These are phyloP conservation scores for Myripristis jacobus DNA, from an alignment of 2,797 vertebrate genomes.

Conservation along the genomic window DNA sequence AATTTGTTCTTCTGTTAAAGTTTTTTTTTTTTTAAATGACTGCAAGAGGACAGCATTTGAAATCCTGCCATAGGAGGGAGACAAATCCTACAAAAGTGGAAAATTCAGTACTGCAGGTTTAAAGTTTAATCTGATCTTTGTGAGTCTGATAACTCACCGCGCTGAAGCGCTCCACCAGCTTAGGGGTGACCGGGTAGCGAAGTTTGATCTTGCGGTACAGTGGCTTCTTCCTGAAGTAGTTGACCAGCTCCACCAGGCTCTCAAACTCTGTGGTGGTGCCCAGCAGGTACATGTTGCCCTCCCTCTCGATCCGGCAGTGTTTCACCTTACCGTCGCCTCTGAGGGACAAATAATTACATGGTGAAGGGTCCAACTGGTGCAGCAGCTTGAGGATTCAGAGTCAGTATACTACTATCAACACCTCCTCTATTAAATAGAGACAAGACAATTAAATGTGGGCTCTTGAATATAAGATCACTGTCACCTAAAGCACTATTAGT, in stretches of 20 bases:
- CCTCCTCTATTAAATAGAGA: too few relatives aligned
- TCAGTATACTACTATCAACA: not conserved
- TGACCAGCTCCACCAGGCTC: constrained; percentile 94
- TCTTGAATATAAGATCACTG: too few relatives aligned
- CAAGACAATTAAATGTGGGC: too few relatives aligned
- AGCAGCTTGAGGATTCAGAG: not conserved
- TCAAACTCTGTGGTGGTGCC: constrained; percentile 95
- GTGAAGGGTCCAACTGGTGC: not conserved
- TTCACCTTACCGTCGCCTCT: constrained; percentile 96
- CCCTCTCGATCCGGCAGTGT: constrained; percentile 93
- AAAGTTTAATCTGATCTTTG: too few relatives aligned
- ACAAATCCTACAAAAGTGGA: too few relatives aligned
- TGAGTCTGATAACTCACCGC: too few relatives aligned
- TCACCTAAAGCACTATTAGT: too few relatives aligned
- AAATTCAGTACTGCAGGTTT: too few relatives aligned
- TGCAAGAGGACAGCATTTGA: too few relatives aligned
- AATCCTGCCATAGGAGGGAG: too few relatives aligned
- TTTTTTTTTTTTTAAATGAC: too few relatives aligned
- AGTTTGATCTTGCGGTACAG: constrained; percentile 96
- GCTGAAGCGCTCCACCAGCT: constrained; percentile 91
- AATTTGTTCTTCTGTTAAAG: too few relatives aligned
- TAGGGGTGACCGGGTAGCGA: constrained; percentile 93
- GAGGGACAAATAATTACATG: constrained; percentile 35
- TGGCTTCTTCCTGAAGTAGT: constrained; percentile 91
- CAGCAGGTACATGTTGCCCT: constrained; percentile 90